Evolutionary conservation across 2,797 vertebrate species (phyloP).

Genomic region (Hozukius guyotensis): DNA sequence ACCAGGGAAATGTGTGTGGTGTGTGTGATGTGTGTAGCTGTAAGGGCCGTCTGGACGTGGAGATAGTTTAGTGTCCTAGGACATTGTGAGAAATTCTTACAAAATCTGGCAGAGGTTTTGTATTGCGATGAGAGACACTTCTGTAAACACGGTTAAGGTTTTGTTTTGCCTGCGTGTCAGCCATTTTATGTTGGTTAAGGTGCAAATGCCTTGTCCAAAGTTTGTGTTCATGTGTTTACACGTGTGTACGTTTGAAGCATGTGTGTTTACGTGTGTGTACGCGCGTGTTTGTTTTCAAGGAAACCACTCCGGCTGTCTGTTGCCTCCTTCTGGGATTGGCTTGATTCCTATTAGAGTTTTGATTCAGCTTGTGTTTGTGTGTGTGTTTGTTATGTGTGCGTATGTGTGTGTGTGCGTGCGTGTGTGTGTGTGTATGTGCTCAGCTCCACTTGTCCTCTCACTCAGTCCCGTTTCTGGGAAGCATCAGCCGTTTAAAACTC

Average conservation of each 20-base stretch:
- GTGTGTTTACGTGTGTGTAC: slow-evolving; percentile 33
- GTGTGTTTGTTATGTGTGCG: neutral
- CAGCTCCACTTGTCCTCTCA: slow-evolving; percentile 68
- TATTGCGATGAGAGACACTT: neutral
- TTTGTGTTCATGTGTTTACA: slow-evolving; percentile 43
- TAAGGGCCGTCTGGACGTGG: neutral
- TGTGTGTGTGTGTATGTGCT: slow-evolving; percentile 4
- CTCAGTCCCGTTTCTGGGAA: slow-evolving; percentile 80
- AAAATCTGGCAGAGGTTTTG: neutral
- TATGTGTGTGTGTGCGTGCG: slow-evolving; percentile 22
- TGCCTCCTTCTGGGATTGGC: slow-evolving; percentile 55
- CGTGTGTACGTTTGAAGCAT: slow-evolving; percentile 19
- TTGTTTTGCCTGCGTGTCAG: slow-evolving; percentile 33
- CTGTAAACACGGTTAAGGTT: slow-evolving; percentile 27
- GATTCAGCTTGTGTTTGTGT: slow-evolving; percentile 33
- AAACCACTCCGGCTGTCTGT: slow-evolving; percentile 42
- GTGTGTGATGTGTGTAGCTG: neutral
- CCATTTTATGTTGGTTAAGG: slow-evolving; percentile 13
- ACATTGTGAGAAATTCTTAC: neutral
- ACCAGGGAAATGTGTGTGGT: slow-evolving; percentile 39
- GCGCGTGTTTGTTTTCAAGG: slow-evolving; percentile 36
- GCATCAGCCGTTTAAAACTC: slow-evolving; percentile 79
- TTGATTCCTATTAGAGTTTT: slow-evolving; percentile 49
- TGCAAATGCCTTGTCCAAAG: slow-evolving; percentile 38
- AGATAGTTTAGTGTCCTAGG: neutral